Base-by-base conservation (phyloP, 2,113 vertebrate genomes). In the Tenebrosternarchus preto region DNA sequence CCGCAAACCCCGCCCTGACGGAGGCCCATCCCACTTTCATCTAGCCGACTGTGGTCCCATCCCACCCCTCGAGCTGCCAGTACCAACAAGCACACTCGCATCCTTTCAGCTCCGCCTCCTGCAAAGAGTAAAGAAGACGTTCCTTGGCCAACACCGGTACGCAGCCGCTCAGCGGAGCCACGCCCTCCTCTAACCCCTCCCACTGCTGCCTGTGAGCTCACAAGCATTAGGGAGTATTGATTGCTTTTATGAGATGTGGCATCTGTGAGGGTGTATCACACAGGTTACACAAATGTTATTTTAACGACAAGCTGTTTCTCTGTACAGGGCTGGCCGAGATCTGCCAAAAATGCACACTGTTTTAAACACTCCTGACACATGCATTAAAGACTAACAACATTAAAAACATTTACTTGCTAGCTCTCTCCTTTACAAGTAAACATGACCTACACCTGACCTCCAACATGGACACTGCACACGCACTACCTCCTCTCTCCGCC, bases 341-440 rank as follows among this genome's bases (percentile, higher is more conserved):
- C 66, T 76, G 56, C 46, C 16, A 64, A 55, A 77, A 66, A 25
- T 20, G 29, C 43, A 20, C 55, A 71, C 64, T 46, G 2, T 16
- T 39, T 82, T 53, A 16, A 29, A 43, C 53, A 12, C 29, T 17
- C 27, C 25, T 8, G 29, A 46, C 17, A 46, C 55, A 25, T 55
- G 57, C 74, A 72, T 72, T 46, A 63, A 72, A 7, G 72, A 36
- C 19, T 69, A 56, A 77, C 39, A 70, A n/a, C n/a, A n/a, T 53
- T 67, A 25, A 60, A 46, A 77, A 63, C 20, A 53, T 55, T 71
- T 72, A 61, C 16, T 71, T 64, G 43, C 16, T 39, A 31, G n/a
- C 60, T 20, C 59, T 31, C 11, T 55, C 43, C 57, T 29, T 4
- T 29, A n/a, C 36, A 73, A 56, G 73, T 77, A 77, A 55, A 61